phyloP scores from a whole-genome alignment of 2,888 invertebrate species.

The Eupithecia centaureata region DNA sequence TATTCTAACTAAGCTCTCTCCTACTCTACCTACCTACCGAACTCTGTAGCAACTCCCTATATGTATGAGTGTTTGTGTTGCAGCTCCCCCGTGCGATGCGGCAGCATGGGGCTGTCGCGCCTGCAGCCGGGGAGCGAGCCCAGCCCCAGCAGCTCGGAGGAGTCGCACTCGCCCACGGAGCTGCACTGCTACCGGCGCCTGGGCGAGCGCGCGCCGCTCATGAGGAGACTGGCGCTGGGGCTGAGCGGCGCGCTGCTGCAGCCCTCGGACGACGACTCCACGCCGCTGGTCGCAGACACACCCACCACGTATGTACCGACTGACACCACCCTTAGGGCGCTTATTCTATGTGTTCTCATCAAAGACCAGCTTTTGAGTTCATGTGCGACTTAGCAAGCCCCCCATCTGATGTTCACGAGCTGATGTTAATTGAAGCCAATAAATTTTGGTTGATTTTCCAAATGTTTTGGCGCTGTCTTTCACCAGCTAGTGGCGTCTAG shows the following conservation, averaged over 20 bases:
- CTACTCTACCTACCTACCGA: background rate
- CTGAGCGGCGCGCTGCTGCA: slow-evolving; percentile 84
- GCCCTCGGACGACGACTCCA: slow-evolving; percentile 86
- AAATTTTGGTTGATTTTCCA: background rate
- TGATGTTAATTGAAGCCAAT: background rate
- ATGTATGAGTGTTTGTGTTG: slow-evolving; percentile 28
- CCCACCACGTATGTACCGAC: slow-evolving; percentile 78
- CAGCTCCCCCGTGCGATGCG: slow-evolving; percentile 75
- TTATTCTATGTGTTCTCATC: no score
- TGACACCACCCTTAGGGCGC: no score
- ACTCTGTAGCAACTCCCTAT: no score
- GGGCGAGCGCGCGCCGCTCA: slow-evolving; percentile 89
- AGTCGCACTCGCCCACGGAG: slow-evolving; percentile 94
- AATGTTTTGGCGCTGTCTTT: background rate
- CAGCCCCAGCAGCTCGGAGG: slow-evolving; percentile 90
- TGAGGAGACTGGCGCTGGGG: slow-evolving; percentile 91
- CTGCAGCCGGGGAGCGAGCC: slow-evolving; percentile 62
- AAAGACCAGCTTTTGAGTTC: no score
- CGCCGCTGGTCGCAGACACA: slow-evolving; percentile 88
- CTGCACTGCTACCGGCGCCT: slow-evolving; percentile 93
- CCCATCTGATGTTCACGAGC: no score
- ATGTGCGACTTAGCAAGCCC: no score
- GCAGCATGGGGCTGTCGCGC: slow-evolving; percentile 67
- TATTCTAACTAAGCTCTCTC: background rate
- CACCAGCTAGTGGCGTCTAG: background rate